Percentiles rank a stretch among this genome's conserved stretches.
phyloP scores from a whole-genome alignment of 2,113 vertebrate genomes.

The Stomatorhinus ivindoensis region DNA sequence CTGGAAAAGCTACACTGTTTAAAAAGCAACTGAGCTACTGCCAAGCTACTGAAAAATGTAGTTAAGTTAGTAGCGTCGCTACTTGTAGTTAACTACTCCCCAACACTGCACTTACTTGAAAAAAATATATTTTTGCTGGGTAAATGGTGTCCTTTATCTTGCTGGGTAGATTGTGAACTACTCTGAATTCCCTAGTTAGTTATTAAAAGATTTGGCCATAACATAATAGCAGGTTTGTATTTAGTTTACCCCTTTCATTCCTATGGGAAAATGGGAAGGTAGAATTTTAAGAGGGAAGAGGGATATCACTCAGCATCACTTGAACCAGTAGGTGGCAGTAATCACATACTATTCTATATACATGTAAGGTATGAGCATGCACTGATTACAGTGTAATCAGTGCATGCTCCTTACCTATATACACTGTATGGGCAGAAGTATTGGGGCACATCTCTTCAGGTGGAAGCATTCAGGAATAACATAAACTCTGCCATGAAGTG shows the following conservation, averaged over 20 bases:
- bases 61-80: too few species aligned
- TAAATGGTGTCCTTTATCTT: not conserved
- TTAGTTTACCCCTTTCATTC: not conserved
- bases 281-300: not conserved
- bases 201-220: not conserved
- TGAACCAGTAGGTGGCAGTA: not conserved
- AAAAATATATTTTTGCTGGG: not conserved
- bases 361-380: not conserved
- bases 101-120: not conserved
- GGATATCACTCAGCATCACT: not conserved
- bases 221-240: not conserved
- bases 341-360: not conserved
- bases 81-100: too few species aligned
- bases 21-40: conserved; percentile 1
- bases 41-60: not conserved
- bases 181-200: not conserved
- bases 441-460: not conserved
- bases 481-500: not conserved
- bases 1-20: conserved; percentile 3
- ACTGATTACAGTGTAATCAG: too few species aligned
- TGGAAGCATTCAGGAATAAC: not conserved
- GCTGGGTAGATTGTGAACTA: not conserved
- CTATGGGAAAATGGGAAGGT: not conserved
- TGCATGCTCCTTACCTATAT: too few species aligned
- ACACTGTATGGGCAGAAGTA: not conserved